Conservation (phyloP, 2,888 invertebrate genomes). For the Formica aserva region DNA sequence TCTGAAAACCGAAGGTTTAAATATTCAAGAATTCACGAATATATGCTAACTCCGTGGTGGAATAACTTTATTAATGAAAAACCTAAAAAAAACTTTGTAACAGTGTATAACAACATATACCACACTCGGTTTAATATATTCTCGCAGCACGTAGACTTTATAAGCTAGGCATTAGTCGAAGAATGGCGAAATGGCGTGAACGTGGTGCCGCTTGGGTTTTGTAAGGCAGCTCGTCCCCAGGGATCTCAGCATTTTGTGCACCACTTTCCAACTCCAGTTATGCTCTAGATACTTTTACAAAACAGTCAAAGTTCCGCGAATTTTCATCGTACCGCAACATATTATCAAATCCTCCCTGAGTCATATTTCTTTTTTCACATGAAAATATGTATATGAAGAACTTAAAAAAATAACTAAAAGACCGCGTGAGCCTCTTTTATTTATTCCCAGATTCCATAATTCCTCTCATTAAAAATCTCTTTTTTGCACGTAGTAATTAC, state of each 20-base stretch:
- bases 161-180: conserved; percentile 53
- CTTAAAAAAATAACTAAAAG: background rate
- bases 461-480: background rate
- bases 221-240: conserved; percentile 22
- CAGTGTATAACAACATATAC: conserved; percentile 24
- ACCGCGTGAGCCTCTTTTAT: background rate
- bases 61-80: conserved; percentile 50
- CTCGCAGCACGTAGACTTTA: conserved; percentile 48
- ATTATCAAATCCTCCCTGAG: conserved; percentile 25
- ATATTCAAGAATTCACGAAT: conserved; percentile 43
- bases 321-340: conserved; percentile 30
- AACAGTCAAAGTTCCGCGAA: conserved; percentile 38
- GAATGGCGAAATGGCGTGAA: conserved; percentile 50
- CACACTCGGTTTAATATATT: conserved; percentile 44
- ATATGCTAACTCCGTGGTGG: conserved; percentile 24
- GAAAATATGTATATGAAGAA: background rate
- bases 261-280: conserved; percentile 42
- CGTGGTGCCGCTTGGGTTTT: conserved; percentile 38
- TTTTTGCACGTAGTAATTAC: background rate
- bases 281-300: conserved; percentile 34
- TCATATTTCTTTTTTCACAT: conserved; percentile 7
- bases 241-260: conserved; percentile 38
- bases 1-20: conserved; percentile 38
- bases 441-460: background rate
- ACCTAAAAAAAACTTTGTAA: conserved; percentile 45